Percentiles rank a stretch among this genome's conserved stretches.
phyloP scores from a whole-genome alignment of 1,140 invertebrate genomes.

The Gryllus bimaculatus region DNA sequence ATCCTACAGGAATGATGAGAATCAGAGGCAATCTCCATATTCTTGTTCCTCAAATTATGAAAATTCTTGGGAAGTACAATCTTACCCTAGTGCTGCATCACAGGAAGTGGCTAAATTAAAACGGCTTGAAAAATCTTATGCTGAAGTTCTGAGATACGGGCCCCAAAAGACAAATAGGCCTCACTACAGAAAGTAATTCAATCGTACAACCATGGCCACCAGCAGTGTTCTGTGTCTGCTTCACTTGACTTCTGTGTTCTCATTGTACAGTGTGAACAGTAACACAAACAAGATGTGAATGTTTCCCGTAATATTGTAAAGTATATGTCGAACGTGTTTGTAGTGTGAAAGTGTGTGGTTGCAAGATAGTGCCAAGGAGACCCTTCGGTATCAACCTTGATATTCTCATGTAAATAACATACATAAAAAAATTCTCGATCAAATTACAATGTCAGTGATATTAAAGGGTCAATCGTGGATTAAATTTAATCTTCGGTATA shows the following conservation, averaged over 20 bases:
- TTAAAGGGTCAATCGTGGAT: background rate
- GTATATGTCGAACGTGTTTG: no score
- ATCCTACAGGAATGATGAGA: background rate
- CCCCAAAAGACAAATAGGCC: slow-evolving; percentile 14
- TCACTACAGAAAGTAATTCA: background rate
- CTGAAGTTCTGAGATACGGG: slow-evolving; percentile 61
- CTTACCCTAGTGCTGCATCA: slow-evolving; percentile 50
- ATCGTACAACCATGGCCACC: slow-evolving; percentile 2
- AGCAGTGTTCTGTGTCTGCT: background rate
- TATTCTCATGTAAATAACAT: background rate
- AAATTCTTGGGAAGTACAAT: slow-evolving; percentile 27
- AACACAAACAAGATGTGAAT: no score
- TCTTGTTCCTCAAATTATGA: background rate
- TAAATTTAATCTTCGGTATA: no score
- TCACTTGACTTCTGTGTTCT: background rate
- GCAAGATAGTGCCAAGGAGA: background rate
- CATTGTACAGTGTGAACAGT: background rate
- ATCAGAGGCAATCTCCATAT: background rate
- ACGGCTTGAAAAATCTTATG: slow-evolving; percentile 70
- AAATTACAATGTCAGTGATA: background rate
- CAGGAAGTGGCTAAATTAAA: slow-evolving; percentile 70
- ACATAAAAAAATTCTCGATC: background rate
- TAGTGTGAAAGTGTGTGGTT: background rate
- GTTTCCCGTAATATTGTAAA: no score
- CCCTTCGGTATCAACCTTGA: background rate